phyloP scores from a whole-genome alignment of 2,113 vertebrate genomes.

The Thymallus thymallus region DNA sequence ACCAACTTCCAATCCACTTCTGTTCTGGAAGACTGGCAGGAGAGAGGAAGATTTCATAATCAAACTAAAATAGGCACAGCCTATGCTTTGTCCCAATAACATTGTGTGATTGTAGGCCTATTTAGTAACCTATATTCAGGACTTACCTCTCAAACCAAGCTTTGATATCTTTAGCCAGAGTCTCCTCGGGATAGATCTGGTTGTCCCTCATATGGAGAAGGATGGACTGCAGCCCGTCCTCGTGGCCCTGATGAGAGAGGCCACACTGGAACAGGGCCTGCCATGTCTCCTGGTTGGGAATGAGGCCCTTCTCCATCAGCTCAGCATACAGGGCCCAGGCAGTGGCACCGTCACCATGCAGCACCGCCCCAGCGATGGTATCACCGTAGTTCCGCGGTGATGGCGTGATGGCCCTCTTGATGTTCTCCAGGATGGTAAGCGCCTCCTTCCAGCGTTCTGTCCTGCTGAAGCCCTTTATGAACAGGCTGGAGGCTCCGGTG shows the following conservation, averaged over 20 bases:
- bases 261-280: constrained; percentile 77
- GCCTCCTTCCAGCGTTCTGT: constrained; percentile 83
- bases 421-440: constrained; percentile 75
- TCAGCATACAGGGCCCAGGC: constrained; percentile 84
- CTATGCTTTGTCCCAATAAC: too few species aligned
- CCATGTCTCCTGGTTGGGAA: constrained; percentile 78
- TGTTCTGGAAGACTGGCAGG: constrained; percentile 77
- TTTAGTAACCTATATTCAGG: not conserved
- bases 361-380: constrained; percentile 79
- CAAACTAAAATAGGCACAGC: too few species aligned
- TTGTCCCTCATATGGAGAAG: constrained; percentile 85
- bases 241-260: constrained; percentile 49
- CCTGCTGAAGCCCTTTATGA: constrained; percentile 80
- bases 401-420: constrained; percentile 77
- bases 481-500: constrained; percentile 75
- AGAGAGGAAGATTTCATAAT: constrained; percentile 14
- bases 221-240: constrained; percentile 75
- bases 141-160: constrained; percentile 93
- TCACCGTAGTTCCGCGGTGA: constrained; percentile 79
- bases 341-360: constrained; percentile 67
- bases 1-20: constrained; percentile 82
- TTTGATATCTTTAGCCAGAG: constrained; percentile 80
- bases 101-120: too few species aligned
- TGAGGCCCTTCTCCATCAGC: constrained; percentile 70
- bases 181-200: constrained; percentile 83